phyloP scores from a whole-genome alignment of 1,140 invertebrate species.

The Aphelinus certus region DNA sequence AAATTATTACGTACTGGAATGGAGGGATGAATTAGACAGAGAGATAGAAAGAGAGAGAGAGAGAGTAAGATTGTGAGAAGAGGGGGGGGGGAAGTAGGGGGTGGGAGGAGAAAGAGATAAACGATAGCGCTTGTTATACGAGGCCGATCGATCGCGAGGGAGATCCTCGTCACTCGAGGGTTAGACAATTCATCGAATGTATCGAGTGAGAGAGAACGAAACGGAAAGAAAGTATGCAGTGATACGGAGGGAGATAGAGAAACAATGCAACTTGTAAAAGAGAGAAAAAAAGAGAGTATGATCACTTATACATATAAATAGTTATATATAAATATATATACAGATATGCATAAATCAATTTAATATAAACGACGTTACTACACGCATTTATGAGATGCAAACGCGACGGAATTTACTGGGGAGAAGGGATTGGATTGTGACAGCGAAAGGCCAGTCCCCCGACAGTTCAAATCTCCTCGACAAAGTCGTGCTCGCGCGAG shows the following conservation, averaged over 20 bases:
- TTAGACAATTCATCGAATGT: no score
- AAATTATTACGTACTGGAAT: slow-evolving; percentile 37
- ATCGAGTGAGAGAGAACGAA: no score
- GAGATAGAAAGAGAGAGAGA: not conserved
- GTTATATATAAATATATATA: slow-evolving; percentile 55
- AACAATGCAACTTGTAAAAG: slow-evolving; percentile 37
- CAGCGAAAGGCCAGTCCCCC: no score
- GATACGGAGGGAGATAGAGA: slow-evolving; percentile 22
- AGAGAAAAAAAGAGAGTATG: slow-evolving; percentile 38
- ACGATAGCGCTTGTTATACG: not conserved
- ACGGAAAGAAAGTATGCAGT: no score
- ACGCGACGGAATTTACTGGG: slow-evolving; percentile 44
- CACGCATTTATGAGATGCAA: slow-evolving; percentile 45
- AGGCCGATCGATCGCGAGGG: no score
- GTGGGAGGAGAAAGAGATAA: slow-evolving; percentile 19
- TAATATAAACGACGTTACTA: slow-evolving; percentile 52
- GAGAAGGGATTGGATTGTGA: slow-evolving; percentile 1
- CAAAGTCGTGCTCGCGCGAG: no score
- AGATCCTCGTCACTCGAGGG: no score
- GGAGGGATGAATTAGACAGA: slow-evolving; percentile 19
- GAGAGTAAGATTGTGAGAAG: no score
- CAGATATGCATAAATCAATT: slow-evolving; percentile 50
- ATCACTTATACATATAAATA: slow-evolving; percentile 55
- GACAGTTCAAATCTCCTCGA: no score
- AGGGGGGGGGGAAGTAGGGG: slow-evolving; percentile 37